Base-by-base conservation (phyloP, 2,797 vertebrate genomes). In the Intellagama lesueurii region DNA sequence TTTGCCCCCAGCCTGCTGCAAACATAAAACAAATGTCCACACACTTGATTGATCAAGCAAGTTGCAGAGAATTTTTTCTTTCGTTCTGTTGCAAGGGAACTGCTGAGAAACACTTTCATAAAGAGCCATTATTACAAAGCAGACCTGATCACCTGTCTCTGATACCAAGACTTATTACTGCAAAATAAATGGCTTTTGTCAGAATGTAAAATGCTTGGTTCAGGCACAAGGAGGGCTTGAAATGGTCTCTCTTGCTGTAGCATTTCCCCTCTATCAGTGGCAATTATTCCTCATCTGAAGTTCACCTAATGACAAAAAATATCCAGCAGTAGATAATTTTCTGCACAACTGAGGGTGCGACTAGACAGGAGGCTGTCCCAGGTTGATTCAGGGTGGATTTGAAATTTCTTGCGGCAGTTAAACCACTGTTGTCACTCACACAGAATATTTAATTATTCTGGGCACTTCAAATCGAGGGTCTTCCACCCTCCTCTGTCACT, bases 21-120 rank as follows among this genome's bases (percentile, higher is more conserved):
- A 90, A 88, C 69, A 66, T 73, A 81, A n/a, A 89, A 70, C 81
- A 93, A 93, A 83, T 91, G 87, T 90, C 93, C 96, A 94, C 92
- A 80, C 75, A 64, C 89, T 92, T 92, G 83, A 92, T 83, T 91
- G 88, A 89, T 94, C 90, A 91, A 93, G 93, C 93, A 92, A 89
- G 87, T 85, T 91, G 87, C 72, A 87, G 88, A 86, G 90, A 89
- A 90, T 90, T 90, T 90, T 92, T 81, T 90, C 35, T 88, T 91
- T 88, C 77, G 75, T 84, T 76, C 92, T 88, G 49, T 90, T 35
- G 5, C 9, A 77, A 77, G 75, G 35, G 49, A 88, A 89, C n/a
- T 35, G 44, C 56, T 87, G n/a, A 87, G 82, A 83, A 76, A 19
- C 64, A 84, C 88, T 85, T 89, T 72, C 56, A 73, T 80, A 72